Base-by-base conservation (phyloP, 2,113 vertebrate species). In the Tragelaphus strepsiceros region DNA sequence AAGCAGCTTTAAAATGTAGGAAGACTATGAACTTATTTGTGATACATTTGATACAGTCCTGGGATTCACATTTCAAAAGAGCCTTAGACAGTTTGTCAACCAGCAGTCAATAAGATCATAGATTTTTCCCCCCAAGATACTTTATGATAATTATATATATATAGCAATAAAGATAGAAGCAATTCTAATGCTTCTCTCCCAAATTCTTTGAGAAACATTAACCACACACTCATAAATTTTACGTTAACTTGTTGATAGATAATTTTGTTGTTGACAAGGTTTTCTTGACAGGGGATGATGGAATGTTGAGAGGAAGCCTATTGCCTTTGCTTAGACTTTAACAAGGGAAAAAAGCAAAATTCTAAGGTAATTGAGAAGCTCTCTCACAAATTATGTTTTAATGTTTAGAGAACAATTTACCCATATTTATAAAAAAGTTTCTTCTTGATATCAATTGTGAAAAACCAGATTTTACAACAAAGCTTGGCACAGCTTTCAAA, bases 131-230 rank as follows among this genome's bases (percentile, higher is more conserved):
- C 84, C 82, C 32, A 39, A 98, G 19, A 93, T n/a, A 93, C 22
- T 85, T 98, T 96, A 90, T 49, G 77, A 12, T 13, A 88, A 39
- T 61, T 97, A 59, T 74, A 97, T 92, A 93, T 86, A 53, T 96
- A 90, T 74, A 90, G 35, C 97, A 97, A 95, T 54, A 17, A 58
- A 98, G n/a, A 58, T 83, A 51, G 21, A 97, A 95, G 32, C 21
- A 97, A 92, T 90, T 89, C 91, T 91, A 95, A 92, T 43, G 32
- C 17, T n/a, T 35, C 32, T n/a, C n/a, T 35, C 64, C 86, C 51
- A 94, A 94, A 94, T 58, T 26, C 78, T 91, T 96, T 94, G 30
- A 97, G 77, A 97, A 12, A 43, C 58, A 94, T 90, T 98, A 98
- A 91, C 6, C n/a, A 82, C 58, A 58, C 11, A 80, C n/a, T 83